These are phyloP conservation scores for Mimumesa dahlbomi DNA, from an alignment of 2,888 invertebrate genomes.

Conservation along the genomic window DNA sequence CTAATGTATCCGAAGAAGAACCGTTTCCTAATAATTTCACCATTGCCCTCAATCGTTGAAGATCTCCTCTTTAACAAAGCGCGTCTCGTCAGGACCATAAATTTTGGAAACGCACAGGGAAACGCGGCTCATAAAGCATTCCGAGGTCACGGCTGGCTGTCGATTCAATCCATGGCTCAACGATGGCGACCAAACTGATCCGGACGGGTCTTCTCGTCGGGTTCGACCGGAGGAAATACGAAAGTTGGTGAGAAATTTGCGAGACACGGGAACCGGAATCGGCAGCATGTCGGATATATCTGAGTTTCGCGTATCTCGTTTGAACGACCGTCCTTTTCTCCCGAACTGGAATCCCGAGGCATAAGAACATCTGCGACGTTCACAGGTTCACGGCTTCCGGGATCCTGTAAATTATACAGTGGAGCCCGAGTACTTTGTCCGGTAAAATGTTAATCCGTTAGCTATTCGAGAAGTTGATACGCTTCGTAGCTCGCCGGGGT, in stretches of 20 bases:
- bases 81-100: background rate
- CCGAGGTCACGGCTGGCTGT: background rate
- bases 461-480: background rate
- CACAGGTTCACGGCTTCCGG: background rate
- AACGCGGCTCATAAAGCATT: slow-evolving; percentile 14
- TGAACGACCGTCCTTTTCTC: background rate
- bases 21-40: no score
- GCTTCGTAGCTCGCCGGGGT: background rate
- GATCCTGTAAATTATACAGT: background rate
- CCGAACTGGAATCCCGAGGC: background rate
- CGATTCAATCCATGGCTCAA: slow-evolving; percentile 21
- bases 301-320: background rate
- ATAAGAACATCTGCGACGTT: background rate
- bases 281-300: no score
- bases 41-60: background rate
- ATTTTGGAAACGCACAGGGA: slow-evolving; percentile 17
- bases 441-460: background rate
- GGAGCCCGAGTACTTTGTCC: background rate
- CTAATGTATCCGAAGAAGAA: no score
- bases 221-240: slow-evolving; percentile 26
- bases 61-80: background rate
- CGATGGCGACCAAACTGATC: slow-evolving; percentile 7
- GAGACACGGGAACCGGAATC: background rate
- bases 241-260: slow-evolving; percentile 19
- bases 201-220: slow-evolving; percentile 1